Base-by-base conservation (phyloP, 2,797 vertebrate genomes). In the Bufotes viridis region DNA sequence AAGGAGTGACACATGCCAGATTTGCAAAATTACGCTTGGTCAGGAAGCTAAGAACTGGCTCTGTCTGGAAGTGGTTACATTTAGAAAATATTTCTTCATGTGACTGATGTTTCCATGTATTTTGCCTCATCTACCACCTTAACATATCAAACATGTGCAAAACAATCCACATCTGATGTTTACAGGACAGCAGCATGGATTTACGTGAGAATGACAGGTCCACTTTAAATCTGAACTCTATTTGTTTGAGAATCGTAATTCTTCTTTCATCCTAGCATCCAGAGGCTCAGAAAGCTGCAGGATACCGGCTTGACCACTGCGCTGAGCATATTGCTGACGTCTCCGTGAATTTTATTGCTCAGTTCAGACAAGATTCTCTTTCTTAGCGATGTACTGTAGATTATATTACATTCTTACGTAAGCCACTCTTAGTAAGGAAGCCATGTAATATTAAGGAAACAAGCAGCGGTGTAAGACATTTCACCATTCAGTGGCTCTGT, bases 291-390 rank as follows among this genome's bases (percentile, higher is more conserved):
- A 51, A 49, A 87, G 53, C 78, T 80, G 76, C 78, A 86, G 51
- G 85, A 86, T 80, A 70, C 55, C 85, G 51, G 85, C 29, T 42
- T 86, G 51, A 60, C 85, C 78, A 80, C 85, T 86, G 85, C 60
- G 63, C 76, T 70, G 61, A 86, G 76, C 85, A 86, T 61, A 80
- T 80, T 86, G 53, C 85, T 80, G 78, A 87, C 74, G 78, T 87
- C 78, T 72, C 55, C 26, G 51, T 81, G 53, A 87, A 60, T 60
- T 81, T 70, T 69, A 87, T 81, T 87, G 55, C 70, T 72, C 65
- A 60, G 29, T 81, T 42, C 85, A 26, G 69, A 63, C 24, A 81
- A 60, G 65, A 57, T 65, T 87, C 34, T 87, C 29, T 72, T 72
- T 74, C 22, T 24, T 17, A 81, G 34, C 18, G 53, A 74, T 60